Base-by-base conservation (phyloP, 2,113 vertebrate species). In the Upupa epops region DNA sequence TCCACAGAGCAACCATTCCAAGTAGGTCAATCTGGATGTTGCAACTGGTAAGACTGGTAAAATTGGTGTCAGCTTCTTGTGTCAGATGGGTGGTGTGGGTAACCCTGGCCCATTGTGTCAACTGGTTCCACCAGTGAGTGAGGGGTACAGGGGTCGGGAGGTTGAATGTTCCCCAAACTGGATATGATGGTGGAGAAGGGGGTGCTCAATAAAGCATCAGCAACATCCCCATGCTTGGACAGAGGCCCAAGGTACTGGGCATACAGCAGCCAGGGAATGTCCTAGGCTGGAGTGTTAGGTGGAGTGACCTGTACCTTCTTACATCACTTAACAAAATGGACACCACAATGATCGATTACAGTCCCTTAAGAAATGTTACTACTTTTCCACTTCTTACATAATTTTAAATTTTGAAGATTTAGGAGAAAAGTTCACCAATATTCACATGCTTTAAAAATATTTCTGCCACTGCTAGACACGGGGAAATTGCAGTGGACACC, bases 111-210 rank as follows among this genome's bases (percentile, higher is more conserved):
- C 6, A 5, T 46, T 9, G 18, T 46, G 5, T 7, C 11, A 54
- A 54, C n/a, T n/a, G n/a, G n/a, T 42, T 42, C 40, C 40, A 42
- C 11, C 11, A 11, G 11, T 42, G 40, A 15, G 40, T 15, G 40
- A 42, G 5, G 20, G 5, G 8, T 6, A 12, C 12, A 31, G 29
- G 7, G 20, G 17, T 48, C 1, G 3, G 26, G 14, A 11, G 7
- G 32, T 34, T 36, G 15, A 19, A 28, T 37, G 26, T 37, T 55
- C 18, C 22, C 18, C 32, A 70, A 19, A 37, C 3, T 37, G 4
- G 3, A 3, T n/a, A 7, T 69, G 11, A 1, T 7, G 3, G 10
- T 5, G 4, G 4, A n/a, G n/a, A n/a, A n/a, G n/a, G n/a, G n/a
- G 32, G 4, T 19, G 17, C 14, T 21, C 4, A 36, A 6, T 13